These are phyloP conservation scores for Nysson spinosus DNA, from an alignment of 2,888 invertebrate genomes.

Conservation along the genomic window DNA sequence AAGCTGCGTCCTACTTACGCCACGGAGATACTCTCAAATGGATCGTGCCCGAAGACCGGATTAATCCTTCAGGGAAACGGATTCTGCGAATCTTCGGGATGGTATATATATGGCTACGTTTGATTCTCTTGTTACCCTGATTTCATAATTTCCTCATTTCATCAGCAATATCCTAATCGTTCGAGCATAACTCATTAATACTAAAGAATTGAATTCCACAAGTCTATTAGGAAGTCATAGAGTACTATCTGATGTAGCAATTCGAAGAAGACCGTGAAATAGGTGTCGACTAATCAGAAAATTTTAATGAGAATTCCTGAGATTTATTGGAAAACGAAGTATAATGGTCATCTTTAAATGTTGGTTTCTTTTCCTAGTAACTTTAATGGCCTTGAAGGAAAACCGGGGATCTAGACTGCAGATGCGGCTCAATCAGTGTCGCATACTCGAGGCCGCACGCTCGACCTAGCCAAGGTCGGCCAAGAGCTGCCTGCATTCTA, in stretches of 20 bases:
- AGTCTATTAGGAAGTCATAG: too few relatives aligned
- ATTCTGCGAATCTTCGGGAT: constrained; percentile 53
- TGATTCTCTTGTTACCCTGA: constrained; percentile 42
- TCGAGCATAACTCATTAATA: too few relatives aligned
- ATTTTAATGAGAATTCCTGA: too few relatives aligned
- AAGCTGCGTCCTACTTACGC: constrained; percentile 68
- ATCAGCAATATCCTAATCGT: too few relatives aligned
- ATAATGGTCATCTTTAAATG: constrained; percentile 24
- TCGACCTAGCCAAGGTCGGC: constrained; percentile 76
- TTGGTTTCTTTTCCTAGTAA: constrained; percentile 21
- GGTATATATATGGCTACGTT: constrained; percentile 30
- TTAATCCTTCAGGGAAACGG: constrained; percentile 64
- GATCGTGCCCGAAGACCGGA: constrained; percentile 64
- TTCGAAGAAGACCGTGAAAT: too few relatives aligned
- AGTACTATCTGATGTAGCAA: too few relatives aligned
- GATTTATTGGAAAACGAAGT: too few relatives aligned
- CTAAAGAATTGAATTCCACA: too few relatives aligned
- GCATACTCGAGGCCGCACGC: constrained; percentile 67
- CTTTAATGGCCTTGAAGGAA: constrained; percentile 54
- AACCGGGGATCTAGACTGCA: constrained; percentile 48
- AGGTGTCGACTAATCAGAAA: too few relatives aligned
- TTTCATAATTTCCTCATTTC: too few relatives aligned
- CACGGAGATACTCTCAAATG: constrained; percentile 65
- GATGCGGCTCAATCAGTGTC: constrained; percentile 72
- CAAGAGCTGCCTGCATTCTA: constrained; percentile 72